Evolutionary conservation across 2,888 invertebrate genomes (phyloP).

Genomic region (Drosophila melanosoma): DNA sequence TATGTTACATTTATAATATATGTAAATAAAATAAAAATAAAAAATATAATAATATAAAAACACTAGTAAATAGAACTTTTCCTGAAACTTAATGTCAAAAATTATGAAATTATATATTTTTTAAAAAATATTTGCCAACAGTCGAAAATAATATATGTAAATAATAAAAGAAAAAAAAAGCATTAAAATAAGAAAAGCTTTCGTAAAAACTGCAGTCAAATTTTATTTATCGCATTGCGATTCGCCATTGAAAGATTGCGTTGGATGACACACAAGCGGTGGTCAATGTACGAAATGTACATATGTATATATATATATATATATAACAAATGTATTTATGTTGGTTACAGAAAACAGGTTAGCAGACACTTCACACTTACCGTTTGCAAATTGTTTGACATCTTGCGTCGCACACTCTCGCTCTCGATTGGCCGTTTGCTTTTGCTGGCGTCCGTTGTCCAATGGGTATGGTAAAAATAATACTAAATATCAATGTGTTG

Average conservation of each 20-base stretch:
- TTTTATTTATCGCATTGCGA: not conserved
- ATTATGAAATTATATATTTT: not conserved
- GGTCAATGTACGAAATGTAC: conserved; percentile 42
- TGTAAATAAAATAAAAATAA: not conserved
- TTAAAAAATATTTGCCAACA: not conserved
- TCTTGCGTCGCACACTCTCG: conserved; percentile 37
- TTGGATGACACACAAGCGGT: conserved; percentile 18
- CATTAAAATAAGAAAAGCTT: not conserved
- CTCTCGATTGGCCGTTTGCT: conserved; percentile 20
- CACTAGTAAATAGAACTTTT: not conserved
- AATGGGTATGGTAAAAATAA: conserved; percentile 8
- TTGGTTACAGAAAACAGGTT: conserved; percentile 8
- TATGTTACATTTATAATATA: too few species aligned
- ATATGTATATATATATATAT: conserved; percentile 1
- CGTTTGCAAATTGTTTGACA: conserved; percentile 69
- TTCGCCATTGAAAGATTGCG: conserved; percentile 7
- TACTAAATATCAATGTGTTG: not conserved
- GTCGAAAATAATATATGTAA: not conserved
- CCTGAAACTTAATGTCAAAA: not conserved
- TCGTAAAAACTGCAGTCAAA: not conserved
- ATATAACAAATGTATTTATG: conserved; percentile 2
- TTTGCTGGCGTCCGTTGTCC: conserved; percentile 19
- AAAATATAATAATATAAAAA: not conserved
- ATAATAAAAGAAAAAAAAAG: not conserved
- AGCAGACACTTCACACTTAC: conserved; percentile 43